phyloP scores from a whole-genome alignment of 1,140 invertebrate species.

The Lamellibrachia luymesi region DNA sequence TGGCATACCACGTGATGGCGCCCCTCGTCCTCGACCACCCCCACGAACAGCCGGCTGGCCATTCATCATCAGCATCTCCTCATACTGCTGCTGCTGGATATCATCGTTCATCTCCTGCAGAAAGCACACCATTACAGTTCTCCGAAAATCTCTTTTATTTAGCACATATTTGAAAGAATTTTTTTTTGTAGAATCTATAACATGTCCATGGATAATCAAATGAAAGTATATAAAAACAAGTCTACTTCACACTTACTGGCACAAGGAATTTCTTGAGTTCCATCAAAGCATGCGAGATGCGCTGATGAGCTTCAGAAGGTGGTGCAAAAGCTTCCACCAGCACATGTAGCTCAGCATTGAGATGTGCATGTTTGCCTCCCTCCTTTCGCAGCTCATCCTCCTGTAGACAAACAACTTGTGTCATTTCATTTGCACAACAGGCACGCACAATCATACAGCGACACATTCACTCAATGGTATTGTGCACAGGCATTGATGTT shows the following conservation, averaged over 20 bases:
- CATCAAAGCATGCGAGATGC: constrained; percentile 83
- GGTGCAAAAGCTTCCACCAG: constrained; percentile 86
- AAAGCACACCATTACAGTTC: constrained; percentile 9
- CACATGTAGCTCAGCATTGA: constrained; percentile 89
- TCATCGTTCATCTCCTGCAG: constrained; percentile 71
- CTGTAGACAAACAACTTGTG: constrained; percentile 56
- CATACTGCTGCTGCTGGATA: constrained; percentile 74
- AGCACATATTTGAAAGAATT: too few species aligned
- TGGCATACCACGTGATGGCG: constrained; percentile 22
- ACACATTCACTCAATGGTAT: background rate
- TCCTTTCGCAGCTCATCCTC: constrained; percentile 84
- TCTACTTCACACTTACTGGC: constrained; percentile 45
- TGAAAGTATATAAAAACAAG: constrained; percentile 21
- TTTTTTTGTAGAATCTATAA: constrained; percentile 1
- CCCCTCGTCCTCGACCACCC: constrained; percentile 32
- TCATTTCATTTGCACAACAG: constrained; percentile 19
- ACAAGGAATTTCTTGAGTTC: constrained; percentile 67
- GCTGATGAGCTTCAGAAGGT: constrained; percentile 85
- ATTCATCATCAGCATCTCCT: constrained; percentile 63
- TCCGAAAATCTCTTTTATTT: background rate
- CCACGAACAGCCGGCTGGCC: constrained; percentile 28
- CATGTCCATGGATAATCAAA: constrained; percentile 15
- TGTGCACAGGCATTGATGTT: background rate
- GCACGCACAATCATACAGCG: background rate
- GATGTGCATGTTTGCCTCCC: constrained; percentile 87